Conservation (phyloP, 2,113 vertebrate species). For the Symphodus melops region DNA sequence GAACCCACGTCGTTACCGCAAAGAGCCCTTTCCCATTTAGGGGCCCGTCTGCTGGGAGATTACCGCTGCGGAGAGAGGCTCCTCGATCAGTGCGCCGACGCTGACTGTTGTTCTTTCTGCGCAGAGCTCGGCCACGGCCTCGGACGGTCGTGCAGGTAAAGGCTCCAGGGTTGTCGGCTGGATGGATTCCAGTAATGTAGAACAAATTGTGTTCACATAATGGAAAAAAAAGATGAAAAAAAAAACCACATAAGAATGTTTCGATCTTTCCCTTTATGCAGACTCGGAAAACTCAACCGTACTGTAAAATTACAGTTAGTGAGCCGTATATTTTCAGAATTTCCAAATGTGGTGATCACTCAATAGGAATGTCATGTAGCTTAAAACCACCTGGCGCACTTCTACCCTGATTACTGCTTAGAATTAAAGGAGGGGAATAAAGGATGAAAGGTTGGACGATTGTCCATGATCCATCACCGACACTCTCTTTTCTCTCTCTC, state of each 20-base stretch:
- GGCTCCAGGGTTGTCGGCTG: background rate
- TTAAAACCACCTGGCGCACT: conserved; percentile 17
- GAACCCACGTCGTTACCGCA: conserved; percentile 52
- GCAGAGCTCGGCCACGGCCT: conserved; percentile 13
- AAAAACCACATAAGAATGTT: too few relatives aligned
- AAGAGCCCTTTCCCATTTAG: conserved; percentile 69
- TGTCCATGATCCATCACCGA: conserved; percentile 24
- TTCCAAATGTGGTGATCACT: conserved; percentile 17
- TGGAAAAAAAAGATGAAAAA: too few relatives aligned
- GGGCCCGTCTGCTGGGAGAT: conserved; percentile 71
- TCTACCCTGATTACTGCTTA: background rate
- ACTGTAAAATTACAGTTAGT: conserved; percentile 33
- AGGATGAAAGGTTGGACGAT: conserved; percentile 26
- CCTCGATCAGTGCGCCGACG: conserved; percentile 49
- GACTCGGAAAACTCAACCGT: background rate
- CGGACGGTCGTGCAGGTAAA: conserved; percentile 35
- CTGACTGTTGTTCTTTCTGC: conserved; percentile 40
- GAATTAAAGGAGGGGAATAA: conserved; percentile 1
- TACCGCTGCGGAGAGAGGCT: conserved; percentile 40
- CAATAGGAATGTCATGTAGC: background rate
- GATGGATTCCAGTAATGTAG: too few relatives aligned
- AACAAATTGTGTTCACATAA: too few relatives aligned
- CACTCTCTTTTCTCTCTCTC: conserved; percentile 9
- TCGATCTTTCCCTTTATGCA: too few relatives aligned
- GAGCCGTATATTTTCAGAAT: conserved; percentile 38